A percentile compares a stretch with the other conserved stretches of the same genome.
phyloP scores from a whole-genome alignment of 2,888 invertebrate species.

The Lydus trimaculatus region DNA sequence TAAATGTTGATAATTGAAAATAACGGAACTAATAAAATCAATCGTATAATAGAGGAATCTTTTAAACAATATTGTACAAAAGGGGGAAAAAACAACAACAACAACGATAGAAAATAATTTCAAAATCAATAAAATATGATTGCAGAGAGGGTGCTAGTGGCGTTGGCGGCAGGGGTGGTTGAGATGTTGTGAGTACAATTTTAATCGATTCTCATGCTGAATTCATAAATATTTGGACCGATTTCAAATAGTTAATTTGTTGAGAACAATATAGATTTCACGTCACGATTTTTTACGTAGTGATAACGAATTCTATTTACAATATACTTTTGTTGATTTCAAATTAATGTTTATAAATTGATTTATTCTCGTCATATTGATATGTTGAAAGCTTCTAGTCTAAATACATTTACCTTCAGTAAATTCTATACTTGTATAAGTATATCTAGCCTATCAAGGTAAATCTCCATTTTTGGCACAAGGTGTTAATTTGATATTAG shows the following conservation, averaged over 20 bases:
- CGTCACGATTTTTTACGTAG: not conserved
- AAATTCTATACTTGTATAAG: too few relatives aligned
- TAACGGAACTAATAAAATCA: constrained; percentile 1
- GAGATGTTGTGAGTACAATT: not conserved
- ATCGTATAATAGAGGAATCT: too few relatives aligned
- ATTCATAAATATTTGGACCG: not conserved
- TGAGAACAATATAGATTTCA: not conserved
- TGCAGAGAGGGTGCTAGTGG: not conserved
- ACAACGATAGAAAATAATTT: too few relatives aligned
- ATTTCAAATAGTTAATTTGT: not conserved
- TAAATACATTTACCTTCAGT: too few relatives aligned
- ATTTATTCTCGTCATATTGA: not conserved
- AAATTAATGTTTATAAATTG: not conserved
- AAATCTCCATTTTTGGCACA: not conserved
- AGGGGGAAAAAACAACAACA: too few relatives aligned
- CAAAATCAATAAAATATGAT: not conserved
- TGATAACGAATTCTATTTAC: not conserved
- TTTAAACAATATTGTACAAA: too few relatives aligned
- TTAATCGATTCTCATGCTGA: not conserved
- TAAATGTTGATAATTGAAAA: not conserved
- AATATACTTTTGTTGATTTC: not conserved
- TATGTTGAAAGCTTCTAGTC: not conserved
- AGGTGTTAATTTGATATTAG: not conserved
- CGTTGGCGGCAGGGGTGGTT: too few relatives aligned
- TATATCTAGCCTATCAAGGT: too few relatives aligned